Conservation (phyloP, 92 coral and sea anemone genomes). For the Phenganax stokvisi region DNA sequence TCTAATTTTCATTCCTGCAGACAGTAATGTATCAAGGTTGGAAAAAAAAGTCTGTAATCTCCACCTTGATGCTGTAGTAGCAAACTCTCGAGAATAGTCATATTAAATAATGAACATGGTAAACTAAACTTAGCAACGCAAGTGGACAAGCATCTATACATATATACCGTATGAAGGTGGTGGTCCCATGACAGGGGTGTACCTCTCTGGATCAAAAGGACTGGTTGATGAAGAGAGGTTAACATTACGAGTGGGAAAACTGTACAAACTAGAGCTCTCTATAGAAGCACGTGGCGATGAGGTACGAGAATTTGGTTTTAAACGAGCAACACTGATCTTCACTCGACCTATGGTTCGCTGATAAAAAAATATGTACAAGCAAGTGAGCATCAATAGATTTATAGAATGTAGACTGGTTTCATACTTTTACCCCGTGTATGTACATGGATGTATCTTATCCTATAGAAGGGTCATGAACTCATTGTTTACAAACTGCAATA, state of each 20-base stretch:
- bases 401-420: too few relatives aligned
- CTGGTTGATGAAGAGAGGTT: slow-evolving; percentile 8
- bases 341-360: slow-evolving; percentile 91
- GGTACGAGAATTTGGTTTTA: slow-evolving; percentile 84
- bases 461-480: neutral
- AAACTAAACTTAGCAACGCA: too few relatives aligned
- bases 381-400: too few relatives aligned
- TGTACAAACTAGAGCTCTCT: slow-evolving; percentile 62
- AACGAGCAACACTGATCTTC: slow-evolving; percentile 71
- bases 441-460: neutral
- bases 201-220: slow-evolving; percentile 29
- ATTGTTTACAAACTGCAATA: neutral
- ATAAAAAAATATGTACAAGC: neutral
- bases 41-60: too few relatives aligned
- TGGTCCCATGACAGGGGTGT: slow-evolving; percentile 15
- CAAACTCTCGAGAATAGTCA: too few relatives aligned
- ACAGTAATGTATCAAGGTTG: too few relatives aligned
- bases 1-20: too few relatives aligned
- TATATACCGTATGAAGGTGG: slow-evolving; percentile 38
- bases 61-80: too few relatives aligned
- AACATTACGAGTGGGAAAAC: slow-evolving; percentile 21
- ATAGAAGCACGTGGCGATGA: slow-evolving; percentile 39
- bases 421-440: neutral
- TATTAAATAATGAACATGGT: too few relatives aligned
- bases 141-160: too few relatives aligned